Base-by-base conservation (phyloP, 2,888 invertebrate species). In the Caenorhabditis becei region DNA sequence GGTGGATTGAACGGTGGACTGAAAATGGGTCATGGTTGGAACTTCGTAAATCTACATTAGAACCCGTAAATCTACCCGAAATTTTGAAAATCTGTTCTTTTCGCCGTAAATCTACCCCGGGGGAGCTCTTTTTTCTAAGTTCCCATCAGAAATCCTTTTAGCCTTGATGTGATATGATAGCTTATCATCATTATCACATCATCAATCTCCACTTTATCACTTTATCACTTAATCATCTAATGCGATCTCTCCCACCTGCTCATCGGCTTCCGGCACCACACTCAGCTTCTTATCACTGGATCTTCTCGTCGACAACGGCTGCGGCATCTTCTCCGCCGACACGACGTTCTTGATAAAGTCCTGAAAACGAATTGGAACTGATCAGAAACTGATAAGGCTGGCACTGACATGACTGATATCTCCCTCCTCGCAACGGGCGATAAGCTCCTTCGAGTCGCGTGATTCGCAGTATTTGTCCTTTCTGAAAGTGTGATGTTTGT, bases 211-310 rank as follows among this genome's bases (percentile, higher is more conserved):
- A n/a, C n/a, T n/a, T n/a, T n/a, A n/a, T n/a, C n/a, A n/a, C n/a
- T n/a, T n/a, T n/a, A n/a, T n/a, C n/a, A n/a, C 35, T 35, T 5
- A 35, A 8, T 35, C 41, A 14, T 5, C 41, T 41, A 5, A 41
- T 41, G 41, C 41, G 41, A 41, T 41, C 1, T 16, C 2, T 14
- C 63, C 49, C 28, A 89, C 88, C 86, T 88, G 87, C 74, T 89
- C 89, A 77, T 89, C 89, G 20, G 85, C 86, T 75, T 89, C 89
- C 18, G 89, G 89, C n/a, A 89, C 89, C 26, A 89, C 88, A 56
- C 85, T 85, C 67, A 89, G 82, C 72, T 89, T 89, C 83, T 89
- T 89, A 71, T 89, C 88, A 63, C 82, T 81, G 23, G 83, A 67
- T 51, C 82, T 78, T 59, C 82, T 58, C 54, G 77, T 62, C 16